Conservation (phyloP, 30 jellyfish, hydroid and myxozoan genomes). For the Aurelia aurita region DNA sequence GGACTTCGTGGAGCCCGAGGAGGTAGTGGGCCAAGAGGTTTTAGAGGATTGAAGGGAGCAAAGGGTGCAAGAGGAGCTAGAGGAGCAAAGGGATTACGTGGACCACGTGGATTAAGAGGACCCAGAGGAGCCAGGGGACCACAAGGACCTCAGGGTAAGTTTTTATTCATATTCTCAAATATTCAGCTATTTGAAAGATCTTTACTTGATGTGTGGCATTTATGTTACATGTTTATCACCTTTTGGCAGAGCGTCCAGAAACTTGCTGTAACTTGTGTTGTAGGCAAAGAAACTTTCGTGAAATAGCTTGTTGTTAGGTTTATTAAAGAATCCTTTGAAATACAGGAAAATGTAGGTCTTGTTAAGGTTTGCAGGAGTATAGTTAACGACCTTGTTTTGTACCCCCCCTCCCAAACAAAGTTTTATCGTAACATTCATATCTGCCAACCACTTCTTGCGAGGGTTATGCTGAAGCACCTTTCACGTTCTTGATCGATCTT, state of each 20-base stretch:
- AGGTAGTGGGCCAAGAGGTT: conserved; percentile 17
- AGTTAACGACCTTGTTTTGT: no score
- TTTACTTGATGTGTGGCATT: background rate
- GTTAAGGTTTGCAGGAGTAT: no score
- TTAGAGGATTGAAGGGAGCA: conserved; percentile 23
- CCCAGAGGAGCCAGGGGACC: conserved; percentile 36
- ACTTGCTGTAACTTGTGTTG: background rate
- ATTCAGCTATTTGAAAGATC: background rate
- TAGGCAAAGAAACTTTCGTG: background rate
- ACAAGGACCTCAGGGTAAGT: conserved; percentile 28
- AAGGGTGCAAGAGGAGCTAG: conserved; percentile 50
- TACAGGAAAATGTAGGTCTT: no score
- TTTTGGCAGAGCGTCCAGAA: no score
- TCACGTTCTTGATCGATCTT: no score
- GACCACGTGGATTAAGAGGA: conserved; percentile 59
- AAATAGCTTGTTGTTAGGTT: no score
- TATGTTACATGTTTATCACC: background rate
- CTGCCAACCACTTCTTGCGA: no score
- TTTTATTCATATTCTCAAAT: background rate
- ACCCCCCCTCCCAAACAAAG: no score
- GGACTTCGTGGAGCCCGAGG: background rate
- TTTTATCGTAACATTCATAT: no score
- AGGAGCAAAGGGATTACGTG: conserved; percentile 57
- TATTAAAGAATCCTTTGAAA: no score
- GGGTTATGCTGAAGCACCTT: no score